Evolutionary conservation across 2,797 vertebrate genomes (phyloP), one percentile per base, ranked within the genome.

Genomic region (Synaphobranchus kaupii): DNA sequence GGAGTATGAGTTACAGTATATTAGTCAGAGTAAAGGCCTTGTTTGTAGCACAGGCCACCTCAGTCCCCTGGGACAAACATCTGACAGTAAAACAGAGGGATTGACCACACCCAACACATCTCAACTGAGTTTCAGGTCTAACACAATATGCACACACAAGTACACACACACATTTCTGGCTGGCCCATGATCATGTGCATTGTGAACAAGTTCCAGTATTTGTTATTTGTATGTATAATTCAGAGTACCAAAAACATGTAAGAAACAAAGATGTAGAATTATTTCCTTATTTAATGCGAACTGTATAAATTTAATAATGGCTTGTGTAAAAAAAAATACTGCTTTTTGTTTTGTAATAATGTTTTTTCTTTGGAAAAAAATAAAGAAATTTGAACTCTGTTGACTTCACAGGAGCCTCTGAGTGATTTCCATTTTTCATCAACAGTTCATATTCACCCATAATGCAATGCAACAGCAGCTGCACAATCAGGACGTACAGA

Each of bases 221-320:
- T 99, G 98, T 99, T 98, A 97, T 99, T 98, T 98, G 98, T 99
- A 99, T 99, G 98, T 99, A 99, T 98, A 99, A 98, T 98, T 98
- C 97, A 98, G 98, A 94, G 96, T 97, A 98, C 98, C 98, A 97
- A 97, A 98, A 98, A 96, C 96, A 96, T 93, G 94, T 95, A 96
- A 96, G 97, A 98, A 98, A 97, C 97, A 97, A 96, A 99, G 98
- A 98, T 99, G 98, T 99, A 98, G 97, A 99, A 99, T 98, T 99
- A 99, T 99, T 99, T 99, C 98, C 98, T 98, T 98, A 96, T 98
- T 97, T 98, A 97, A 98, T 97, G 98, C 98, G 97, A 97, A 98
- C 97, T 97, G 98, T 99, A 99, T 95, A 99, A 96, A 98, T 98
- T 98, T 98, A 98, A 98, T 99, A 99, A 98, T 98, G 97, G 97